Evolutionary conservation across 2,888 invertebrate species (phyloP).

Genomic region (Drosophila neutralis): DNA sequence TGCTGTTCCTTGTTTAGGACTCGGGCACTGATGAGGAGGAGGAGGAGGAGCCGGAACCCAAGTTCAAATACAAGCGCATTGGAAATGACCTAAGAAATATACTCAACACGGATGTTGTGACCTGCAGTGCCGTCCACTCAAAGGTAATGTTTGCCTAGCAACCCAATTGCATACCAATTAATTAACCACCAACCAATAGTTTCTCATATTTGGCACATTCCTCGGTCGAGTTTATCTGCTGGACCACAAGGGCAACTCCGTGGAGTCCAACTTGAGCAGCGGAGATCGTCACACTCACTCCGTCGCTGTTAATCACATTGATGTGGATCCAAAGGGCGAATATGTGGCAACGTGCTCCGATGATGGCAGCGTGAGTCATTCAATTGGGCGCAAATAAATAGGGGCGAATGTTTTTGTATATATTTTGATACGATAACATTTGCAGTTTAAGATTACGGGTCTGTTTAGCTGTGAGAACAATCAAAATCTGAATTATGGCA

Average conservation of each 20-base stretch:
- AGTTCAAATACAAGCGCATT: slow-evolving; percentile 95
- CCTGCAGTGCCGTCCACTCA: slow-evolving; percentile 96
- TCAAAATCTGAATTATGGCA: slow-evolving; percentile 90
- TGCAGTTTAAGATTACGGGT: slow-evolving; percentile 91
- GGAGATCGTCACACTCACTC: slow-evolving; percentile 89
- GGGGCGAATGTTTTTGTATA: neutral
- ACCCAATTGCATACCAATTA: neutral
- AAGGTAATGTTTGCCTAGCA: slow-evolving; percentile 87
- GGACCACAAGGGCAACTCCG: slow-evolving; percentile 95
- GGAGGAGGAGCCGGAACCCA: slow-evolving; percentile 90
- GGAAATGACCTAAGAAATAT: slow-evolving; percentile 94
- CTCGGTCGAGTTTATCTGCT: slow-evolving; percentile 95
- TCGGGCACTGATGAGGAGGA: slow-evolving; percentile 82
- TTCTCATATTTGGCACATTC: slow-evolving; percentile 96
- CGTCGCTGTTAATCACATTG: slow-evolving; percentile 97
- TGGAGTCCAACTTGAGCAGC: slow-evolving; percentile 86
- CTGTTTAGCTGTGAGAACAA: slow-evolving; percentile 94
- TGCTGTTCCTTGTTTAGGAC: slow-evolving; percentile 29
- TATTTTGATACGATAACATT: slow-evolving; percentile 8
- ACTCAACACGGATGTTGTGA: slow-evolving; percentile 92
- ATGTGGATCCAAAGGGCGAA: slow-evolving; percentile 97
- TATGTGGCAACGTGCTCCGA: slow-evolving; percentile 96
- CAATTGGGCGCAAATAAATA: neutral
- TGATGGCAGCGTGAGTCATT: slow-evolving; percentile 90
- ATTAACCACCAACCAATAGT: slow-evolving; percentile 85